phyloP scores from a whole-genome alignment of 2,797 vertebrate genomes.

The Malacoraja senta region DNA sequence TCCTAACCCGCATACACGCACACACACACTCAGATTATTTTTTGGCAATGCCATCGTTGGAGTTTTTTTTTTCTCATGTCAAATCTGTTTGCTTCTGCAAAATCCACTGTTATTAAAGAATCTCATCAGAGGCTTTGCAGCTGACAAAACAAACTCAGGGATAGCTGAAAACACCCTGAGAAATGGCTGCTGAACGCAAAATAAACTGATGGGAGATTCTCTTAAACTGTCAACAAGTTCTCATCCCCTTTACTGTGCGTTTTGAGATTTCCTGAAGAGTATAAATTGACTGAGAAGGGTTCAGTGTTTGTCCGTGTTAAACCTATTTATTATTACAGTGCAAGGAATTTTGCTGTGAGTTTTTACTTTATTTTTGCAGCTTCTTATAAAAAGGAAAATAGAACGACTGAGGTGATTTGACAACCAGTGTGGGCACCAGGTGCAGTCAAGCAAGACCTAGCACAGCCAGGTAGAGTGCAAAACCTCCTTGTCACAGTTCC shows the following conservation, averaged over 20 bases:
- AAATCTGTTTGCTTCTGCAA: constrained; percentile 4
- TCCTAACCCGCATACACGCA: too few species aligned
- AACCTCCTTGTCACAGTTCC: not conserved
- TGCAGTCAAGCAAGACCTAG: not conserved
- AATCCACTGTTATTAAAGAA: constrained; percentile 13
- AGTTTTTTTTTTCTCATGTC: not conserved
- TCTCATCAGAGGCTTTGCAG: constrained; percentile 8
- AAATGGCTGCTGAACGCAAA: not conserved
- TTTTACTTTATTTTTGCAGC: not conserved
- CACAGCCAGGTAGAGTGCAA: not conserved
- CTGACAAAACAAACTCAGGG: constrained; percentile 32
- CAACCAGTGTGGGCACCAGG: not conserved
- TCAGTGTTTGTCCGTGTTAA: not conserved
- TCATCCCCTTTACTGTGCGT: not conserved
- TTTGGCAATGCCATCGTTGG: not conserved
- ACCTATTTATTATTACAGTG: not conserved
- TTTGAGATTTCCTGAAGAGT: constrained; percentile 1
- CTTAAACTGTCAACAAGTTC: not conserved
- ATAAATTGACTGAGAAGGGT: not conserved
- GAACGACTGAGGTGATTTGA: not conserved
- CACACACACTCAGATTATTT: not conserved
- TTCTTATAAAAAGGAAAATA: not conserved
- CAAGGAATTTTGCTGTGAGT: not conserved
- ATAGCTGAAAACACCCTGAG: not conserved
- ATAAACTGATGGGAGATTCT: not conserved